phyloP scores from a whole-genome alignment of 2,888 invertebrate species.

The Slavum lentiscoides region DNA sequence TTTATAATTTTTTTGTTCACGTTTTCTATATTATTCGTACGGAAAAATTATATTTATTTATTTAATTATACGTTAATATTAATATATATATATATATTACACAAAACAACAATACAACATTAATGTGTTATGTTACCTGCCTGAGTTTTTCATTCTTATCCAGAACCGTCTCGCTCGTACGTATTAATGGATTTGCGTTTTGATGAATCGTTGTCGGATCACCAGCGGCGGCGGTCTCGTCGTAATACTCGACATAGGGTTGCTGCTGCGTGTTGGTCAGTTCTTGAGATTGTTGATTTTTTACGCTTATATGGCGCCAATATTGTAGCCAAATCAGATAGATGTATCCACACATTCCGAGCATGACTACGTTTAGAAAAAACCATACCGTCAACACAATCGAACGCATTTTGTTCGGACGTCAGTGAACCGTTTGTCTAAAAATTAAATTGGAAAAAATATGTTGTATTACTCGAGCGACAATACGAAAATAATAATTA shows the following conservation, averaged over 20 bases:
- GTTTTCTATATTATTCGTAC: too few species aligned
- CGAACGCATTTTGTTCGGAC: slow-evolving; percentile 63
- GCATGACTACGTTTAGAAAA: slow-evolving; percentile 71
- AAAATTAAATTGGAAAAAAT: neutral
- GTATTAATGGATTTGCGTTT: slow-evolving; percentile 30
- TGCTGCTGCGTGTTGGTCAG: slow-evolving; percentile 25
- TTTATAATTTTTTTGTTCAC: too few species aligned
- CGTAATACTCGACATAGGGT: slow-evolving; percentile 52
- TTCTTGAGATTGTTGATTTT: slow-evolving; percentile 33
- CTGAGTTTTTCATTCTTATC: slow-evolving; percentile 36
- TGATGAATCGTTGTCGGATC: slow-evolving; percentile 20
- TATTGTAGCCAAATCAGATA: slow-evolving; percentile 75
- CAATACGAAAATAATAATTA: too few species aligned
- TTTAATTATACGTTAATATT: too few species aligned
- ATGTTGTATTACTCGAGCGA: too few species aligned
- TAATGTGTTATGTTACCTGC: slow-evolving; percentile 25
- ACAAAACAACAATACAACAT: too few species aligned
- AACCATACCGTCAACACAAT: slow-evolving; percentile 73
- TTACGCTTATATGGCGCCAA: slow-evolving; percentile 62
- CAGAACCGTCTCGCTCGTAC: neutral
- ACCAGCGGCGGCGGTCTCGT: slow-evolving; percentile 8
- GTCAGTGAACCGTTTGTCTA: neutral
- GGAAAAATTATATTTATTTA: too few species aligned
- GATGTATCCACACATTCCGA: slow-evolving; percentile 74
- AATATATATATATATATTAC: too few species aligned